Conservation (phyloP, 2,797 vertebrate genomes). For the Sebastes itinus region DNA sequence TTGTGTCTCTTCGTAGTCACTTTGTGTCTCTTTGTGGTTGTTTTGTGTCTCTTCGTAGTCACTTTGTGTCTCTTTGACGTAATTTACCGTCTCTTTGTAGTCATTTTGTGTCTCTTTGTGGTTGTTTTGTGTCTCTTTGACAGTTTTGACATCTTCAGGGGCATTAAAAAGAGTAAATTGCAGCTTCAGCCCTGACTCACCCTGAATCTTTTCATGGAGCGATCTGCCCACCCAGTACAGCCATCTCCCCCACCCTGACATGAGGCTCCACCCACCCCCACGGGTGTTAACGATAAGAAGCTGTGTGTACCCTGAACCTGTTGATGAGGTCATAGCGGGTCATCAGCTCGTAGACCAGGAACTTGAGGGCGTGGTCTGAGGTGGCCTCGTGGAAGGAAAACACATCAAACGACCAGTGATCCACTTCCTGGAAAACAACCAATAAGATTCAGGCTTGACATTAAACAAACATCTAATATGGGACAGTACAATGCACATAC, state of each 20-base stretch:
- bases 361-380: conserved; percentile 95
- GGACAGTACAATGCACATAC: neutral
- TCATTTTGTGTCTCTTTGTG: too few species aligned
- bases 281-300: conserved; percentile 14
- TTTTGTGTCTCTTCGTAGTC: too few species aligned
- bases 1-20: rapidly evolving
- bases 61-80: too few species aligned
- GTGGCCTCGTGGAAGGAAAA: conserved; percentile 94
- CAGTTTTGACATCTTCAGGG: too few species aligned
- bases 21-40: too few species aligned
- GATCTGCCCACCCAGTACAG: neutral
- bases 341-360: conserved; percentile 97
- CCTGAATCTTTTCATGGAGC: neutral
- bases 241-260: neutral
- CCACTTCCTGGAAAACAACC: conserved; percentile 86
- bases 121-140: too few species aligned
- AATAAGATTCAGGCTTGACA: neutral
- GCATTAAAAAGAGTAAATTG: too few species aligned
- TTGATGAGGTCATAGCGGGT: conserved; percentile 98
- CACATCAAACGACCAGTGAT: conserved; percentile 98
- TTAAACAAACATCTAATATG: neutral
- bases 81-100: too few species aligned
- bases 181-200: too few species aligned
- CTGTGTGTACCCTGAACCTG: conserved; percentile 93
- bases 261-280: neutral